Conservation (phyloP, 2,797 vertebrate species). For the Hoplostethus mediterraneus region DNA sequence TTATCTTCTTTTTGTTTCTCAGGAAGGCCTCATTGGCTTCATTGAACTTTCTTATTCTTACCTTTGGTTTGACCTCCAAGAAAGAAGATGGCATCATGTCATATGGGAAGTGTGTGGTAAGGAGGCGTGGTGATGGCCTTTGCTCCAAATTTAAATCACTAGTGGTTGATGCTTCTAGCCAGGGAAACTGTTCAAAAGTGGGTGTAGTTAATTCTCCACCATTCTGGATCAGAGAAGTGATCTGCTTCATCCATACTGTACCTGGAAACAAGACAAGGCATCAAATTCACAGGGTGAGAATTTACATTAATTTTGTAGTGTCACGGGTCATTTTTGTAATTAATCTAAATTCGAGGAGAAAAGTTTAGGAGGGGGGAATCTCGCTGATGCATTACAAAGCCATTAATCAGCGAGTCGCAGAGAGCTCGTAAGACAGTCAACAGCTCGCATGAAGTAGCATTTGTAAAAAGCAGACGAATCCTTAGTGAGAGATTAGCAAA, state of each 20-base stretch:
- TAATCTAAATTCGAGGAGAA: no score
- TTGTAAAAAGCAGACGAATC: no score
- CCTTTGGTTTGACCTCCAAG: slow-evolving; percentile 60
- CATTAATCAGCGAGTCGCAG: no score
- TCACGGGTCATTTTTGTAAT: no score
- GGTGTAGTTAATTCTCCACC: slow-evolving; percentile 63
- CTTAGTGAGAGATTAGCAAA: no score
- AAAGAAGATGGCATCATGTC: slow-evolving; percentile 69
- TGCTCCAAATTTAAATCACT: slow-evolving; percentile 32
- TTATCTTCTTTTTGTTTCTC: not conserved
- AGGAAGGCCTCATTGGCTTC: not conserved
- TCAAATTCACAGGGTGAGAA: no score
- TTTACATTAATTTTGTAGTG: no score
- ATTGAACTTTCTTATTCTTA: not conserved
- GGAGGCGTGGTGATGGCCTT: slow-evolving; percentile 60
- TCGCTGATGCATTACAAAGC: no score
- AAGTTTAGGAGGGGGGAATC: no score
- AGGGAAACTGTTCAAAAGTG: slow-evolving; percentile 73
- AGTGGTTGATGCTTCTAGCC: slow-evolving; percentile 25
- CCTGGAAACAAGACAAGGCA: slow-evolving; percentile 39
- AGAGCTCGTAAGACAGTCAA: no score
- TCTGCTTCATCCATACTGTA: slow-evolving; percentile 76
- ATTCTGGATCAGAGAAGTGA: slow-evolving; percentile 61
- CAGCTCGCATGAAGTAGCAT: no score
- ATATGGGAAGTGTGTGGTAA: slow-evolving; percentile 61